Conservation (phyloP, 2,113 vertebrate species). For the Cheilinus undulatus region DNA sequence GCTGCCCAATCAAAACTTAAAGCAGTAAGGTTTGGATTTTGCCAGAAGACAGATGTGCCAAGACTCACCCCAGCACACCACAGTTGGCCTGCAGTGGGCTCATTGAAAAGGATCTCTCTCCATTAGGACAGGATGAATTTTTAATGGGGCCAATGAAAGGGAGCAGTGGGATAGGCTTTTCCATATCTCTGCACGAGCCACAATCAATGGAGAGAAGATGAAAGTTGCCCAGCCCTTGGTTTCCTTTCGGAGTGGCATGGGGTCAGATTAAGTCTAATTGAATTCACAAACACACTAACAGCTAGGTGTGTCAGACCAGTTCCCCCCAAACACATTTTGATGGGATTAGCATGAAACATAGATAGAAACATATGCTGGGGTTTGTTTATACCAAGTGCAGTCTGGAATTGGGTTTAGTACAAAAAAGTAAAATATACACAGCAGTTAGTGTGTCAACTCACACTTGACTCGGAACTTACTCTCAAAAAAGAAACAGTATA, state of each 20-base stretch:
- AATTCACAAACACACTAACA: slow-evolving; percentile 70
- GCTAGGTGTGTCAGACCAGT: slow-evolving; percentile 66
- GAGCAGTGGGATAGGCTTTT: slow-evolving; percentile 80
- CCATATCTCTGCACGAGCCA: slow-evolving; percentile 79
- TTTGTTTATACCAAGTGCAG: slow-evolving; percentile 30
- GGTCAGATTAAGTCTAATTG: slow-evolving; percentile 81
- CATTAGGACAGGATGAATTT: slow-evolving; percentile 80
- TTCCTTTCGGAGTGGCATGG: slow-evolving; percentile 77
- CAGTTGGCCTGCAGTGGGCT: slow-evolving; percentile 54
- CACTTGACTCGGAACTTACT: neutral
- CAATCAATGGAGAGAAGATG: slow-evolving; percentile 82
- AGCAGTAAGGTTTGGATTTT: slow-evolving; percentile 20
- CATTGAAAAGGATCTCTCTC: slow-evolving; percentile 73
- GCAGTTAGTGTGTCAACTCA: neutral
- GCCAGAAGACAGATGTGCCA: slow-evolving; percentile 58
- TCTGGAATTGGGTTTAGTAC: neutral
- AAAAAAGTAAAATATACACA: neutral
- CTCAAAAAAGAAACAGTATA: neutral
- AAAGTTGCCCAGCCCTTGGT: slow-evolving; percentile 73
- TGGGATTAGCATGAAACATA: slow-evolving; percentile 64
- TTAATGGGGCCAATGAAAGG: slow-evolving; percentile 83
- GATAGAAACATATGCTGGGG: slow-evolving; percentile 36
- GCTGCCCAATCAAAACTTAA: neutral
- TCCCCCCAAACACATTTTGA: slow-evolving; percentile 59
- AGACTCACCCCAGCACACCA: slow-evolving; percentile 47